Evolutionary conservation across 2,797 vertebrate species (phyloP).

Genomic region (Tragelaphus eurycerus): DNA sequence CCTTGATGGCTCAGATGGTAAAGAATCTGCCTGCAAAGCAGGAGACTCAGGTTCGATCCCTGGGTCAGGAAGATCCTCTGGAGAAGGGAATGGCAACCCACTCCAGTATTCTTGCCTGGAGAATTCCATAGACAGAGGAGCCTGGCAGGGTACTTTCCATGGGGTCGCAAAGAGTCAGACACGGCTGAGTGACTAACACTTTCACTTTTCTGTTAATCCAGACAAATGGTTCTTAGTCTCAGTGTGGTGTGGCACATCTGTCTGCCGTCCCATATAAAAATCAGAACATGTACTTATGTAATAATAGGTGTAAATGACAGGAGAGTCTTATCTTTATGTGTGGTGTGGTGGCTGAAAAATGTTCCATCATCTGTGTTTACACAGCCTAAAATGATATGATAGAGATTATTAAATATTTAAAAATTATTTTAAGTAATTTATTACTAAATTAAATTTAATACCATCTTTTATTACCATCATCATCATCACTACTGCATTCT

Average conservation of each 20-base stretch:
- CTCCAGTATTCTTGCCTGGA: background rate
- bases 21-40: background rate
- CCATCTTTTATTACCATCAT: background rate
- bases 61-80: background rate
- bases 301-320: background rate
- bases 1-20: background rate
- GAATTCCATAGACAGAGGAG: background rate
- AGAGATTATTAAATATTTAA: background rate
- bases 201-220: background rate
- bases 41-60: background rate
- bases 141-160: background rate
- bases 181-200: background rate
- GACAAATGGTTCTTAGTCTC: background rate
- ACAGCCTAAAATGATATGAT: background rate
- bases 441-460: background rate
- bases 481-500: background rate
- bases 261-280: background rate
- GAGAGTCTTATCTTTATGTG: background rate
- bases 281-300: background rate
- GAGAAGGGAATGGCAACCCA: background rate
- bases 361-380: background rate
- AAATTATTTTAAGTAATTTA: background rate
- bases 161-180: background rate
- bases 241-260: background rate
- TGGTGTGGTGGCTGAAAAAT: background rate